Percentiles rank a stretch among this genome's conserved stretches.
These are phyloP conservation scores for Drosophila persimilis DNA, from an alignment of 1,140 invertebrate species.

Conservation along the genomic window DNA sequence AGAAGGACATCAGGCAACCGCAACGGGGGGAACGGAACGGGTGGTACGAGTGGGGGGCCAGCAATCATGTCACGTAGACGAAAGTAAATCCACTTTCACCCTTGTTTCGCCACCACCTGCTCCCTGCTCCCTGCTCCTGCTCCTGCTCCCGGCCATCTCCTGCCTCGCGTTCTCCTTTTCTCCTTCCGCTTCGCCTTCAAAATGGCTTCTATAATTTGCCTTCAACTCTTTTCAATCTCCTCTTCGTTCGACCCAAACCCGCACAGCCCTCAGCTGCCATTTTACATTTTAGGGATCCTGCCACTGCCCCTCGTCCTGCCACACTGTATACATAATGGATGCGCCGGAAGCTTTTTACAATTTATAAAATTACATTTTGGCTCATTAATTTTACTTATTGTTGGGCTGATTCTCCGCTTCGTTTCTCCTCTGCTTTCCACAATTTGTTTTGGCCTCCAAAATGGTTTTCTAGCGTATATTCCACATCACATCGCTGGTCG, in stretches of 20 bases:
- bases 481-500: conserved; percentile 24
- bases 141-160: neutral
- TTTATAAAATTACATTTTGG: conserved; percentile 78
- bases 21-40: conserved; percentile 24
- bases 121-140: neutral
- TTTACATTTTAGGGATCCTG: conserved; percentile 31
- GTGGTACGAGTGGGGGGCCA: conserved; percentile 8
- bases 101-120: conserved; percentile 39
- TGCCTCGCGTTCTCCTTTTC: neutral
- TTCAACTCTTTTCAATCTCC: conserved; percentile 11
- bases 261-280: conserved; percentile 3
- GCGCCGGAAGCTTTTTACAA: conserved; percentile 76
- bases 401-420: conserved; percentile 11
- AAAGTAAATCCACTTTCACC: conserved; percentile 81
- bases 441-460: conserved; percentile 70
- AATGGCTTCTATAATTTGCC: conserved; percentile 79
- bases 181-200: conserved; percentile 29
- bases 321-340: conserved; percentile 56
- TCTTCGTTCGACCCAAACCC: neutral
- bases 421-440: conserved; percentile 14
- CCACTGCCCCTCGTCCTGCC: neutral
- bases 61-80: conserved; percentile 70
- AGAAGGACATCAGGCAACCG: conserved; percentile 27
- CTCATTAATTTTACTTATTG: conserved; percentile 82
- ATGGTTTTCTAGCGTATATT: conserved; percentile 65